Base-by-base conservation (phyloP, 2,113 vertebrate genomes). In the Nannobrachium achirus region DNA sequence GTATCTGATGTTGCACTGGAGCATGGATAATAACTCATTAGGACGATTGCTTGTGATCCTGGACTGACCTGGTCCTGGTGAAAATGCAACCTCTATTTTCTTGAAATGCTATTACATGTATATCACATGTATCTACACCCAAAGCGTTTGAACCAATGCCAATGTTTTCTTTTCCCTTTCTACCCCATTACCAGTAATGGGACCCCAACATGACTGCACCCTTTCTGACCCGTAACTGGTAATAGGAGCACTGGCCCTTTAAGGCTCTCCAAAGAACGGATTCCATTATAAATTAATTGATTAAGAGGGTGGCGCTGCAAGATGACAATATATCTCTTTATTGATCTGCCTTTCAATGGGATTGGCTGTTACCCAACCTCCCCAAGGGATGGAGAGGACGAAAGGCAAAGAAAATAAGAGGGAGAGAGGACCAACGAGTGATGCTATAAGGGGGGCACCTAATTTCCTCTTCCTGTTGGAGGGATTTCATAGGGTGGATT, bases 201-300 rank as follows among this genome's bases (percentile, higher is more conserved):
- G 61, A 63, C 14, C 68, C 38, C 6, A 59, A 69, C 62, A 66
- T 48, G 64, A 71, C 59, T 56, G 46, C 78, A 58, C 8, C 51
- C 73, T 61, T 51, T 60, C 4, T 73, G 70, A 84, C 78, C 73
- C 59, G 49, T 1, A 10, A 57, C 55, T 60, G 73, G 42, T 79
- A 75, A 85, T 65, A 42, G 68, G 57, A 71, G 76, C 40, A 61
- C 58, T 20, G 82, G 72, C 77, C 82, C 85, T 90, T 88, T 86
- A 88, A 91, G 82, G 73, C 51, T 75, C 73, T 76, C 33, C 78
- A 60, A 45, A 61, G 69, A 81, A 80, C 39, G 69, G 63, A 88
- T 92, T 88, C 82, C 82, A 83, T 87, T 91, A 93, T 93, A 84
- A 91, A 92, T 93, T 89, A 85, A 93, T 93, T 92, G 89, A 92